Evolutionary conservation across 1,140 invertebrate genomes (phyloP).

Genomic region (Manduca sexta): DNA sequence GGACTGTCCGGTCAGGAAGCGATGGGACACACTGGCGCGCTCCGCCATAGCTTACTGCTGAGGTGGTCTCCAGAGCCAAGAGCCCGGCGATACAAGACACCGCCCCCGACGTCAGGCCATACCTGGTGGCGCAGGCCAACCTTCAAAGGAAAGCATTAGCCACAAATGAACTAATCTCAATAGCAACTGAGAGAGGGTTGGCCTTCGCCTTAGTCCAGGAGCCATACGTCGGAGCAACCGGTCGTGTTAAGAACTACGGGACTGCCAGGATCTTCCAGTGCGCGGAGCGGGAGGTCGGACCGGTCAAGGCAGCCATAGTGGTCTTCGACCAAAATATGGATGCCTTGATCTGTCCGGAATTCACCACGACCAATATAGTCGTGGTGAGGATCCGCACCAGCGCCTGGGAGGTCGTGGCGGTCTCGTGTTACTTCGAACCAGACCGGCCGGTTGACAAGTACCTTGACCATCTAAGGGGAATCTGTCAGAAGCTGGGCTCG

Average conservation of each 20-base stretch:
- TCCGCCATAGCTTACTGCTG: conserved; percentile 1
- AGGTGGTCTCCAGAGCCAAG: not conserved
- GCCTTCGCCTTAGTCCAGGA: not conserved
- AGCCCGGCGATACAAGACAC: no score
- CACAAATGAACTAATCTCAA: not conserved
- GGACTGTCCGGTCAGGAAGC: not conserved
- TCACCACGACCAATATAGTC: not conserved
- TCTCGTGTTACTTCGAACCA: not conserved
- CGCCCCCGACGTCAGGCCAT: not conserved
- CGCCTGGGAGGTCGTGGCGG: not conserved
- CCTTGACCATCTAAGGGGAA: conserved; percentile 4
- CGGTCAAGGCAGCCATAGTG: not conserved
- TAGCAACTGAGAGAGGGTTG: not conserved
- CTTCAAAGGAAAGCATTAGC: conserved; percentile 12
- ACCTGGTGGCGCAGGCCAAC: conserved; percentile 9
- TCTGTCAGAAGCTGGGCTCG: not conserved
- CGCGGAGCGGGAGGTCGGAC: not conserved
- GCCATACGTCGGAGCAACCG: not conserved
- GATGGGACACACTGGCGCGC: not conserved
- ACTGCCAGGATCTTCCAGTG: not conserved
- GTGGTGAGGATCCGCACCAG: not conserved
- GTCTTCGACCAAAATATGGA: not conserved
- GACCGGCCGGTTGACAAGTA: conserved; percentile 1
- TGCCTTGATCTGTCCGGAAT: not conserved
- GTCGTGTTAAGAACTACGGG: not conserved